Percentiles rank a stretch among this genome's conserved stretches.
These are phyloP conservation scores for Notamacropus eugenii DNA, from an alignment of 2,797 vertebrate genomes.

Conservation along the genomic window DNA sequence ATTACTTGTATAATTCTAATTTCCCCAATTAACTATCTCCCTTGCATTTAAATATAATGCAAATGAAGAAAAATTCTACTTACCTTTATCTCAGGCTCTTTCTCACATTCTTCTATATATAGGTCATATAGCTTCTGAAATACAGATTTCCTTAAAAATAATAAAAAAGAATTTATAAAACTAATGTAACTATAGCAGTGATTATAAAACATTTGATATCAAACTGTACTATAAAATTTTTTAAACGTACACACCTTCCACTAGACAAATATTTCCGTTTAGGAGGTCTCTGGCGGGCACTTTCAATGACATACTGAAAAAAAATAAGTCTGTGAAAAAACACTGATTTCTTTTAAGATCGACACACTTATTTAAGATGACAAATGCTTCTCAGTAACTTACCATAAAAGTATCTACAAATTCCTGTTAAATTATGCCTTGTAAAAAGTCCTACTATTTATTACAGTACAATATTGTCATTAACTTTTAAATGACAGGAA, in stretches of 20 bases:
- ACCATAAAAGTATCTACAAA: neutral
- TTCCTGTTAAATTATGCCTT: slow-evolving; percentile 4
- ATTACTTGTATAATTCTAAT: slow-evolving; percentile 5
- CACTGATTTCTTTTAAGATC: slow-evolving; percentile 2
- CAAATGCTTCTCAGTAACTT: neutral
- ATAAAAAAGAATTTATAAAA: slow-evolving; percentile 64
- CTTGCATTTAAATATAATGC: slow-evolving; percentile 18
- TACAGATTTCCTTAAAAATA: slow-evolving; percentile 92
- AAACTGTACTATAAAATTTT: slow-evolving; percentile 6
- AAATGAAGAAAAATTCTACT: slow-evolving; percentile 65
- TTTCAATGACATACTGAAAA: slow-evolving; percentile 97
- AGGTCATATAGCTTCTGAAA: slow-evolving; percentile 99
- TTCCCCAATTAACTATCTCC: neutral
- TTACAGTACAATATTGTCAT: neutral
- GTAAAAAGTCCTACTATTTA: neutral
- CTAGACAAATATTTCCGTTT: slow-evolving; percentile 93
- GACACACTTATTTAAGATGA: neutral
- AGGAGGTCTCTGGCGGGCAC: slow-evolving; percentile 96
- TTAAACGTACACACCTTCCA: slow-evolving; percentile 84
- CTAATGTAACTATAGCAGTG: slow-evolving; percentile 50
- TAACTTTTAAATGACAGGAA: slow-evolving; percentile 21
- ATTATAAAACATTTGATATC: slow-evolving; percentile 36
- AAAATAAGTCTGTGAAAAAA: slow-evolving; percentile 72
- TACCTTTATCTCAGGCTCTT: slow-evolving; percentile 99
- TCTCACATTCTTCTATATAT: slow-evolving; percentile 99